phyloP scores from a whole-genome alignment of 1,140 invertebrate species.

The Drosophila santomea region DNA sequence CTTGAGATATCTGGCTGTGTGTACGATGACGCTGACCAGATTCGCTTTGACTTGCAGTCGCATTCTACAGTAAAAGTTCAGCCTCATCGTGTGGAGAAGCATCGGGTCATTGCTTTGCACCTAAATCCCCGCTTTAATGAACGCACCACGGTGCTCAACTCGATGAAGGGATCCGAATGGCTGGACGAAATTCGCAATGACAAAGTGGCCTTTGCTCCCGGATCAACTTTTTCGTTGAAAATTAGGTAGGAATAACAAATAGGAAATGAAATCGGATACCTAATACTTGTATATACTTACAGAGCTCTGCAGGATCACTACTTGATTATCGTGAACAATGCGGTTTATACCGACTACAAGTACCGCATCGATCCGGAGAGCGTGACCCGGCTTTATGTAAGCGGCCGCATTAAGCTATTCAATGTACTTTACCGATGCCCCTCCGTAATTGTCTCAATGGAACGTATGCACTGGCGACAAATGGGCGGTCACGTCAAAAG shows the following conservation, averaged over 20 bases:
- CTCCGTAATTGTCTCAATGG: conserved; percentile 89
- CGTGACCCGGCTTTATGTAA: conserved; percentile 89
- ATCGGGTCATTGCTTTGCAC: conserved; percentile 91
- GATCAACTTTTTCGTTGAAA: conserved; percentile 88
- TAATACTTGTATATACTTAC: neutral
- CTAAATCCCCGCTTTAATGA: conserved; percentile 93
- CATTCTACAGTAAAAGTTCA: conserved; percentile 87
- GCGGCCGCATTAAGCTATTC: conserved; percentile 89
- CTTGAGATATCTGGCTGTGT: conserved; percentile 89
- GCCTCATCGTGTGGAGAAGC: conserved; percentile 89
- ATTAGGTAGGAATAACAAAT: conserved; percentile 85
- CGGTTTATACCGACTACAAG: conserved; percentile 88
- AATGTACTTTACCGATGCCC: conserved; percentile 89
- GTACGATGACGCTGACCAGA: conserved; percentile 89
- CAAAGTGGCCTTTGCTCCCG: conserved; percentile 88
- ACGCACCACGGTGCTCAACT: conserved; percentile 90
- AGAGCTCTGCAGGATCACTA: conserved; percentile 85
- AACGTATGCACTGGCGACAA: conserved; percentile 92
- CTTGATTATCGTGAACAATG: conserved; percentile 88
- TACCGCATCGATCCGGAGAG: conserved; percentile 89
- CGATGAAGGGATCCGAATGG: conserved; percentile 89
- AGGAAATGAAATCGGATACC: neutral
- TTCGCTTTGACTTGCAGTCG: conserved; percentile 91
- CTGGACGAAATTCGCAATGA: conserved; percentile 89
- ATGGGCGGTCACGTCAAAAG: conserved; percentile 93